Evolutionary conservation across 2,797 vertebrate genomes (phyloP).

Genomic region (Leuciscus waleckii): DNA sequence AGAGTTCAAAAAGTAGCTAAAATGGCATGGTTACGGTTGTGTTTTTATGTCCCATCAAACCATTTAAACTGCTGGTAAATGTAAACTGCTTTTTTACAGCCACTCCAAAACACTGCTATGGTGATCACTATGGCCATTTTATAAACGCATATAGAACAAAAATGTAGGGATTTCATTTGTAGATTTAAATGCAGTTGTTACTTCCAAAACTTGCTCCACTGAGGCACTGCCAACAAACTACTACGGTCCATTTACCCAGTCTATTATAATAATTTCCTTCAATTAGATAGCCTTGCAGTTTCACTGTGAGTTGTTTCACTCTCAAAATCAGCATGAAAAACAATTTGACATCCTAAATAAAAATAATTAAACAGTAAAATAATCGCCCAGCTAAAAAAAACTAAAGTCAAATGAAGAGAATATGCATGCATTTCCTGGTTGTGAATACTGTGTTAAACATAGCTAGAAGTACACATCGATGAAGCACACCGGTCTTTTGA

Average conservation of each 20-base stretch:
- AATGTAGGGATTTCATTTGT: not conserved
- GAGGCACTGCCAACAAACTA: not conserved
- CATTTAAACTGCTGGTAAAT: not conserved
- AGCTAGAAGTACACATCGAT: constrained; percentile 12
- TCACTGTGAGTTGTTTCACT: not conserved
- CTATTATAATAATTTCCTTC: not conserved
- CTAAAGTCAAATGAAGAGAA: not conserved
- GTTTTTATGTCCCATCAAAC: not conserved
- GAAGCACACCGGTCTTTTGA: constrained; percentile 16
- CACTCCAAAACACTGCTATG: not conserved
- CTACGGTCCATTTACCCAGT: not conserved
- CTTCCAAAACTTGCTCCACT: not conserved
- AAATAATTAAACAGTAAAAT: constrained; percentile 15
- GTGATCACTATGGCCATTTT: not conserved
- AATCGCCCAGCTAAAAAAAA: constrained; percentile 14
- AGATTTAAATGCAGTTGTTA: not conserved
- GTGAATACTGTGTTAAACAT: constrained; percentile 13
- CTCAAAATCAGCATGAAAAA: not conserved
- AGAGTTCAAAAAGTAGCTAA: too few relatives aligned
- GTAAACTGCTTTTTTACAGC: not conserved
- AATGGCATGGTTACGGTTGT: too few relatives aligned
- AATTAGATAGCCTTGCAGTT: not conserved
- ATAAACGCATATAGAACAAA: not conserved
- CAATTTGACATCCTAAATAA: constrained; percentile 15
- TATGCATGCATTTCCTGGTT: constrained; percentile 23